These are phyloP conservation scores for Cirrhinus mrigala DNA, from an alignment of 2,797 vertebrate species.

Conservation along the genomic window DNA sequence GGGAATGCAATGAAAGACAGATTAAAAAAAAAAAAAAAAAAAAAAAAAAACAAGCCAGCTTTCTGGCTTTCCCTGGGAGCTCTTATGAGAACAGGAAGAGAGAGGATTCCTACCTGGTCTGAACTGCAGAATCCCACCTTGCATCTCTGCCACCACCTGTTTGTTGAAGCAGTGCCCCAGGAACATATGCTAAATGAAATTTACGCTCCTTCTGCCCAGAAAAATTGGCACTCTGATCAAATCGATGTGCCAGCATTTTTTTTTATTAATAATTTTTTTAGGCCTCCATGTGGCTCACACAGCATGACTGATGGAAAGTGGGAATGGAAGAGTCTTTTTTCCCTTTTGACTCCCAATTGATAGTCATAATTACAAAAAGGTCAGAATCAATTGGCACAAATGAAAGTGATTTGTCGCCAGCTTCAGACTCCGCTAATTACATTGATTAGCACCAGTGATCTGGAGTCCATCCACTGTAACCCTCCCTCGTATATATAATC, in stretches of 20 bases:
- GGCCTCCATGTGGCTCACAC: conserved; percentile 49
- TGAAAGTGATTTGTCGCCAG: conserved; percentile 73
- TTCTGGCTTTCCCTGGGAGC: neutral
- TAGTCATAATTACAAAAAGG: conserved; percentile 77
- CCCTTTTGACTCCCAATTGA: conserved; percentile 72
- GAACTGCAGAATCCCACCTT: conserved; percentile 26
- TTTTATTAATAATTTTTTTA: conserved; percentile 42
- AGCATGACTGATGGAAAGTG: conserved; percentile 66
- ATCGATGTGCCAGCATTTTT: conserved; percentile 44
- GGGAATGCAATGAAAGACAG: neutral
- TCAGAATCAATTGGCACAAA: conserved; percentile 75
- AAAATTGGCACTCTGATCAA: conserved; percentile 57
- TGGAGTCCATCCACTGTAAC: conserved; percentile 70
- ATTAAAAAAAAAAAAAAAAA: neutral
- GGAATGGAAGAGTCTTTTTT: conserved; percentile 55
- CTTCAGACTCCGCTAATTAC: conserved; percentile 71
- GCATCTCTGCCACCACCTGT: conserved; percentile 74
- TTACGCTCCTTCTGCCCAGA: conserved; percentile 74
- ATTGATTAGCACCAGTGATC: conserved; percentile 71
- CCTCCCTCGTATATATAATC: conserved; percentile 69
- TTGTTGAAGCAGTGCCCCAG: conserved; percentile 67
- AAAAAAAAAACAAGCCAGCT: neutral
- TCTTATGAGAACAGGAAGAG: conserved; percentile 3
- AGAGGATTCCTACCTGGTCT: conserved; percentile 19
- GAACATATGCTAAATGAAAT: conserved; percentile 77